Conservation (phyloP, 2,888 invertebrate species). For the Papilio gigon region DNA sequence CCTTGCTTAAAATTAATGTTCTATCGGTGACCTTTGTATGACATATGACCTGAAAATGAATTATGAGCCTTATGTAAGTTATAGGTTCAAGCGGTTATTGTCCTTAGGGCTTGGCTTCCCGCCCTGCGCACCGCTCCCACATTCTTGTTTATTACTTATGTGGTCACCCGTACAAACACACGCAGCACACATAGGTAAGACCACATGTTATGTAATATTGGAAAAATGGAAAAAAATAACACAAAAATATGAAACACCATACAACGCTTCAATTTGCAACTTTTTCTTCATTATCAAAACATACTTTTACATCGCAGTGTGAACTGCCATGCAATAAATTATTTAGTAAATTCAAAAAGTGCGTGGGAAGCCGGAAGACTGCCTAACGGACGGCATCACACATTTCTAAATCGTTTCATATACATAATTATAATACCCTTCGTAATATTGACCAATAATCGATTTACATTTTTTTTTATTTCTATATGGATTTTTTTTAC, state of each 20-base stretch:
- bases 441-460: background rate
- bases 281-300: no score
- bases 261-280: no score
- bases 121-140: conserved; percentile 26
- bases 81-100: conserved; percentile 27
- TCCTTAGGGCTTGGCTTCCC: conserved; percentile 29
- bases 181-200: background rate
- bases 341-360: background rate
- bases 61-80: conserved; percentile 7
- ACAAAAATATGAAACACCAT: background rate
- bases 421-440: no score
- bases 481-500: background rate
- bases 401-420: background rate
- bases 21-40: conserved; percentile 16
- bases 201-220: background rate
- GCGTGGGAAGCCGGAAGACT: background rate
- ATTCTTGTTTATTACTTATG: conserved; percentile 7
- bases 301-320: no score
- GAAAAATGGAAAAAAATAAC: background rate
- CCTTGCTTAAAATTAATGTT: background rate
- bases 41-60: conserved; percentile 9
- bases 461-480: background rate
- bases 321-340: background rate
- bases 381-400: background rate
- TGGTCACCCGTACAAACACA: background rate